Evolutionary conservation across 1,140 invertebrate species (phyloP).

Genomic region (Drosophila watanabei): DNA sequence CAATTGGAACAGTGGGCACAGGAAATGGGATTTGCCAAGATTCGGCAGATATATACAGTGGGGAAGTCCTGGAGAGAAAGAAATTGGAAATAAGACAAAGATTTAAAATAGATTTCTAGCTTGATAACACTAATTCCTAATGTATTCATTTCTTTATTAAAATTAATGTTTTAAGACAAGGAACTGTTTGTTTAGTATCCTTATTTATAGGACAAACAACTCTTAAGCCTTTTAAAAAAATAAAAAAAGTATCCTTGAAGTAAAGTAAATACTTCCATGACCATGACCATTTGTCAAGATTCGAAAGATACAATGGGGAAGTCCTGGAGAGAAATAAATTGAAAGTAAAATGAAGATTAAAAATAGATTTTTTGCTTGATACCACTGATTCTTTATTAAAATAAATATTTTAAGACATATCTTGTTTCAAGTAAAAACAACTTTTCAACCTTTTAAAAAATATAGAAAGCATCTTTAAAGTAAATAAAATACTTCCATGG

Average conservation of each 20-base stretch:
- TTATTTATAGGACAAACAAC: too few species aligned
- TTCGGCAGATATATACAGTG: slow-evolving; percentile 2
- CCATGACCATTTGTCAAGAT: neutral
- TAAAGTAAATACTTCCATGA: too few species aligned
- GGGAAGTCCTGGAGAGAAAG: neutral
- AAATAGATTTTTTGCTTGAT: neutral
- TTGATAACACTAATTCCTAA: too few species aligned
- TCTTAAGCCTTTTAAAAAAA: too few species aligned
- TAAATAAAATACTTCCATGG: too few species aligned
- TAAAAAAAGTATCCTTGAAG: too few species aligned
- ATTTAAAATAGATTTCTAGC: neutral
- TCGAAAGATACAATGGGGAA: neutral
- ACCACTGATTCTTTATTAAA: neutral
- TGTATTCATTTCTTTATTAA: too few species aligned
- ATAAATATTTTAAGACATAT: neutral
- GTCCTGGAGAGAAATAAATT: neutral
- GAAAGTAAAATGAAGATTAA: too few species aligned
- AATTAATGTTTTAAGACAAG: too few species aligned
- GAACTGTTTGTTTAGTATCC: too few species aligned
- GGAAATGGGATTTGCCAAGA: slow-evolving; percentile 20
- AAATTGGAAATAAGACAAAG: neutral
- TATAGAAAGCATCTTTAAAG: neutral
- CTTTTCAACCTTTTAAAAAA: neutral
- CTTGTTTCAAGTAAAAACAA: neutral
- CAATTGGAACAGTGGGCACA: slow-evolving; percentile 62